A percentile compares a stretch with the other conserved stretches of the same genome.
Conservation (phyloP, 2,113 vertebrate genomes). For the Dryoscopus gambensis region DNA sequence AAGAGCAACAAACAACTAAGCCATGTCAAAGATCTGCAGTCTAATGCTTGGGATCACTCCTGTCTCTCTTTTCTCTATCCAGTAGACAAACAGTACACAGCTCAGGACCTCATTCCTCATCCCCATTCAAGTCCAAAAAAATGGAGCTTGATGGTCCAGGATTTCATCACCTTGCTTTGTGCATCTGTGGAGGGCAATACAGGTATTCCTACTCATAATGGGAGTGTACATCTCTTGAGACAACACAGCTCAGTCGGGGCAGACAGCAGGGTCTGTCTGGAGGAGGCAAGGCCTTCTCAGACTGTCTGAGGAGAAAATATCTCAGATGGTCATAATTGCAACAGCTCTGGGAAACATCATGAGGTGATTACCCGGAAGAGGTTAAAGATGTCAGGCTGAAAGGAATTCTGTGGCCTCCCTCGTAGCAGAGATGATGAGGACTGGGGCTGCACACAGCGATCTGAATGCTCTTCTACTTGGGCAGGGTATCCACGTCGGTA, state of each 20-base stretch:
- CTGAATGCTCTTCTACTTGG: conserved; percentile 30
- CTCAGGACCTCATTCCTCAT: neutral
- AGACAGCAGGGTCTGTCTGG: neutral
- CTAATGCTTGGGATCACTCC: neutral
- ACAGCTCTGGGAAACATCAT: neutral
- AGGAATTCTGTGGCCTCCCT: neutral
- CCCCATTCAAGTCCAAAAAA: neutral
- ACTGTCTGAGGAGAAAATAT: neutral
- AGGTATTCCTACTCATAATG: neutral
- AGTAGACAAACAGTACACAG: neutral
- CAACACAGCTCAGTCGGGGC: neutral
- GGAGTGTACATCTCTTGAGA: neutral
- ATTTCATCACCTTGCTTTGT: neutral
- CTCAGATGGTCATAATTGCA: neutral
- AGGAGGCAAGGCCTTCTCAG: neutral
- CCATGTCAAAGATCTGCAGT: fast-evolving
- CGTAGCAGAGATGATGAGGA: neutral
- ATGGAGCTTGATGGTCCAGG: neutral
- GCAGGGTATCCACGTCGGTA: conserved; percentile 22
- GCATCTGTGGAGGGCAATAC: neutral
- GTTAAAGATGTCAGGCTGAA: conserved; percentile 44
- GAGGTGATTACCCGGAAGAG: conserved; percentile 28
- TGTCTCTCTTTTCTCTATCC: neutral
- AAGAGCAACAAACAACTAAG: neutral
- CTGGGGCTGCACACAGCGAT: neutral